A percentile compares a stretch with the other conserved stretches of the same genome.
These are phyloP conservation scores for Dendrolimus punctatus DNA, from an alignment of 1,140 invertebrate species.

Conservation along the genomic window DNA sequence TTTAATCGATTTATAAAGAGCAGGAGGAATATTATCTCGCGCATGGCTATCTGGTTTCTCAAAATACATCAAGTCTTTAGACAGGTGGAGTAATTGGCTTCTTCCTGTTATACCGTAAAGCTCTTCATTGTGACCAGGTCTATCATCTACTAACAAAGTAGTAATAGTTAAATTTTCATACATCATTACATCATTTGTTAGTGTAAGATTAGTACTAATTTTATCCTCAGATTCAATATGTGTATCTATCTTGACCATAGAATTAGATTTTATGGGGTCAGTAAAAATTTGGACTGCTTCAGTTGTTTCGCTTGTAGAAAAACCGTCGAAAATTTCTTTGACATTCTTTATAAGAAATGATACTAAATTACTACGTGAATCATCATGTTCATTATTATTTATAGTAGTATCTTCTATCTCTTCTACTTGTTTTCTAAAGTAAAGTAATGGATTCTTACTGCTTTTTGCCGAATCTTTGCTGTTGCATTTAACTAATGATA, in stretches of 20 bases:
- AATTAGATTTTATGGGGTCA: background rate
- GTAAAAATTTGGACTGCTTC: conserved; percentile 2
- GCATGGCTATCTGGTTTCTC: conserved; percentile 13
- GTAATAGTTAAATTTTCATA: conserved; percentile 13
- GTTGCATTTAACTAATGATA: conserved; percentile 10
- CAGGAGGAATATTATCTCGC: too few relatives aligned
- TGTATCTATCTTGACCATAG: conserved; percentile 4
- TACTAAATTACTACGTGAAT: conserved; percentile 28
- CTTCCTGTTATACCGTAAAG: conserved; percentile 7
- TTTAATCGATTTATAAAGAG: too few relatives aligned
- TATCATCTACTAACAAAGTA: conserved; percentile 8
- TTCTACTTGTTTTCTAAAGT: conserved; percentile 34
- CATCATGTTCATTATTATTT: conserved; percentile 14
- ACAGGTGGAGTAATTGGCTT: conserved; percentile 13
- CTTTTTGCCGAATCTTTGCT: conserved; percentile 8
- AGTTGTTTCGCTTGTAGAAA: conserved; percentile 8
- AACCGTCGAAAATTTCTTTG: conserved; percentile 34
- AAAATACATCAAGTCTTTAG: conserved; percentile 20
- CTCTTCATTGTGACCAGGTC: background rate
- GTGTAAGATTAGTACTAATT: conserved; percentile 6
- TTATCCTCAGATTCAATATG: conserved; percentile 5
- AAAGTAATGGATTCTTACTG: conserved; percentile 21
- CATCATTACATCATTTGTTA: conserved; percentile 7
- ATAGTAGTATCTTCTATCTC: conserved; percentile 19
- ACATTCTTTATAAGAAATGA: conserved; percentile 40